phyloP scores from a whole-genome alignment of 2,797 vertebrate genomes.

The Scarus forsteni region DNA sequence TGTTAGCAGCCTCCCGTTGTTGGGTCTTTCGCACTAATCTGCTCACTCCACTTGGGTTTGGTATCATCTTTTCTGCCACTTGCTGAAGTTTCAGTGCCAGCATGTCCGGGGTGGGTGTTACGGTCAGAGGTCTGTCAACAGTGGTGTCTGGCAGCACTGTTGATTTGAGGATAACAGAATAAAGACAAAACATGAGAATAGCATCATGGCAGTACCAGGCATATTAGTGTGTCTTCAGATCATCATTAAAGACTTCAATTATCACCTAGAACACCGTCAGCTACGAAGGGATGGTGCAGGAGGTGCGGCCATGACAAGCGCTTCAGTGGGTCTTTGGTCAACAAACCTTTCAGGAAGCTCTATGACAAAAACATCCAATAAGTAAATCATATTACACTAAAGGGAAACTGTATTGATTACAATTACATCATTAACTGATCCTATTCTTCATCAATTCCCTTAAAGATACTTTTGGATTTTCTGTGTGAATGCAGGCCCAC shows the following conservation, averaged over 20 bases:
- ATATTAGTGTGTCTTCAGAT: not conserved
- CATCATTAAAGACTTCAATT: not conserved
- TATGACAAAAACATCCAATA: constrained; percentile 56
- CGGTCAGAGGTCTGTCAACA: constrained; percentile 89
- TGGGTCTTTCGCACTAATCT: constrained; percentile 85
- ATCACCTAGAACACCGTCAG: constrained; percentile 90
- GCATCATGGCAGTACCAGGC: not conserved
- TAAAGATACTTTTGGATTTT: too few species aligned
- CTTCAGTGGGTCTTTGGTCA: constrained; percentile 93
- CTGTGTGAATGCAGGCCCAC: too few species aligned
- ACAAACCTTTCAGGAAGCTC: constrained; percentile 95
- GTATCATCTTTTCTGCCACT: constrained; percentile 77
- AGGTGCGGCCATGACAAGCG: constrained; percentile 95
- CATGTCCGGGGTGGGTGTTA: constrained; percentile 86
- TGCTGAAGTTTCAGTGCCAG: constrained; percentile 90
- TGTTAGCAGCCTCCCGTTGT: constrained; percentile 71
- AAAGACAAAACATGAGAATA: constrained; percentile 1
- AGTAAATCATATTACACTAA: not conserved
- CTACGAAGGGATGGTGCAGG: constrained; percentile 93
- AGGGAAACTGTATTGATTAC: too few species aligned
- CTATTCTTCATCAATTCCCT: too few species aligned
- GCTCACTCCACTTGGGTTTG: constrained; percentile 76
- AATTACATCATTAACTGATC: too few species aligned
- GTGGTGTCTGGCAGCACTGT: constrained; percentile 87
- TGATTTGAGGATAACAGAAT: constrained; percentile 6